A percentile compares a stretch with the other conserved stretches of the same genome.
phyloP scores from a whole-genome alignment of 1,140 invertebrate genomes.

The Rhagoletis zephyria region DNA sequence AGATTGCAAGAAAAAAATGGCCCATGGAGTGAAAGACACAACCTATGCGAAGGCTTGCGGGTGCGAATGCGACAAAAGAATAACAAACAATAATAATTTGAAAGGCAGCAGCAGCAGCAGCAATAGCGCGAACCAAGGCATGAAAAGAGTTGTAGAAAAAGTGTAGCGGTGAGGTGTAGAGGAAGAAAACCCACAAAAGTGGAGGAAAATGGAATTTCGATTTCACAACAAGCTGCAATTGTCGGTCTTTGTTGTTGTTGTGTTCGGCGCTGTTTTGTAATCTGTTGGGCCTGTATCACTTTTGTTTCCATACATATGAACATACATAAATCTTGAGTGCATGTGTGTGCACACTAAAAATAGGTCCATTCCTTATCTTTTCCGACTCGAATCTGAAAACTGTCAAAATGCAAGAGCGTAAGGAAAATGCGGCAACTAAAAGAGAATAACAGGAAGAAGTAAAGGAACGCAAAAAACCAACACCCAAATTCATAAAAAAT shows the following conservation, averaged over 20 bases:
- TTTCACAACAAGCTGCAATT: conserved; percentile 46
- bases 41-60: background rate
- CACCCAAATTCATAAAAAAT: no score
- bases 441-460: no score
- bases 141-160: background rate
- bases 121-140: background rate
- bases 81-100: conserved; percentile 51
- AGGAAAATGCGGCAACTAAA: no score
- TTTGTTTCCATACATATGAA: background rate
- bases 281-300: background rate
- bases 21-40: background rate
- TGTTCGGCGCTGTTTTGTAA: conserved; percentile 35
- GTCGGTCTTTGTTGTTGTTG: background rate
- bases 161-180: background rate
- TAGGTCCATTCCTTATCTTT: no score
- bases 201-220: conserved; percentile 50
- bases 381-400: no score
- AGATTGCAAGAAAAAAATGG: background rate
- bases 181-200: conserved; percentile 48
- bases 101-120: background rate
- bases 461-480: no score
- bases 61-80: conserved; percentile 35
- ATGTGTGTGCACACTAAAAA: no score
- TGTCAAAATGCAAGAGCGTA: no score
- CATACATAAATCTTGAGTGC: background rate